These are phyloP conservation scores for Lophotriccus pileatus DNA, from an alignment of 2,797 vertebrate species.

Conservation along the genomic window DNA sequence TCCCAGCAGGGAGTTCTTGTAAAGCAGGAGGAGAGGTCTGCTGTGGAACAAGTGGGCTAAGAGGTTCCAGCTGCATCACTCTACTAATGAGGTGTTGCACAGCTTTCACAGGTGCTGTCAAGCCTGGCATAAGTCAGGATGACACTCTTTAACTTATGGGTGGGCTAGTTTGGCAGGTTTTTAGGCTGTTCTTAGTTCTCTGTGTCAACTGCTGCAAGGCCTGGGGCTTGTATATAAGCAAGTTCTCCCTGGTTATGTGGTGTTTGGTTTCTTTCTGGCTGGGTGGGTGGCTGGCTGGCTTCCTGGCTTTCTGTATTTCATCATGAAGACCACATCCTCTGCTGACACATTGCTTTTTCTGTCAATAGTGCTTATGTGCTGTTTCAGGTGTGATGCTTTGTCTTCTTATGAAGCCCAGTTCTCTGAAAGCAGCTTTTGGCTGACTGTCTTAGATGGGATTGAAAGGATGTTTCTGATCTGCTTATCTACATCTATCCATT, in stretches of 20 bases:
- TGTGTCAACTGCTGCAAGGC: neutral
- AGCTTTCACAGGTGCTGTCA: neutral
- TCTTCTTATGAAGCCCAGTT: neutral
- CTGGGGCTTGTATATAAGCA: neutral
- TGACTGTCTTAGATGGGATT: neutral
- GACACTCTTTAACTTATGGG: neutral
- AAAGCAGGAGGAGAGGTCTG: neutral
- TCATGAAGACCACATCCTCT: neutral
- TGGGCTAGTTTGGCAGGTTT: neutral
- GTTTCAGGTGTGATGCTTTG: neutral
- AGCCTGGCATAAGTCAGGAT: neutral
- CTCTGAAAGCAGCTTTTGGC: neutral
- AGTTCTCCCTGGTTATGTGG: neutral
- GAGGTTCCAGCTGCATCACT: neutral
- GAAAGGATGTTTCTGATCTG: neutral
- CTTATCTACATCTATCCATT: neutral
- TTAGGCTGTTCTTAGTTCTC: neutral
- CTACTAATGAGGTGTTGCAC: neutral
- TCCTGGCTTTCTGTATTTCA: too few species aligned
- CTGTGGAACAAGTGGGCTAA: neutral
- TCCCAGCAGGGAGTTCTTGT: neutral
- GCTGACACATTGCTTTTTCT: neutral
- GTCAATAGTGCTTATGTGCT: neutral
- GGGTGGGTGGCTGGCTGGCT: too few species aligned
- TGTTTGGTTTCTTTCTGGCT: too few species aligned